Percentiles rank a stretch among this genome's conserved stretches.
These are phyloP conservation scores for Globia sparganii DNA, from an alignment of 2,888 invertebrate species.

Conservation along the genomic window DNA sequence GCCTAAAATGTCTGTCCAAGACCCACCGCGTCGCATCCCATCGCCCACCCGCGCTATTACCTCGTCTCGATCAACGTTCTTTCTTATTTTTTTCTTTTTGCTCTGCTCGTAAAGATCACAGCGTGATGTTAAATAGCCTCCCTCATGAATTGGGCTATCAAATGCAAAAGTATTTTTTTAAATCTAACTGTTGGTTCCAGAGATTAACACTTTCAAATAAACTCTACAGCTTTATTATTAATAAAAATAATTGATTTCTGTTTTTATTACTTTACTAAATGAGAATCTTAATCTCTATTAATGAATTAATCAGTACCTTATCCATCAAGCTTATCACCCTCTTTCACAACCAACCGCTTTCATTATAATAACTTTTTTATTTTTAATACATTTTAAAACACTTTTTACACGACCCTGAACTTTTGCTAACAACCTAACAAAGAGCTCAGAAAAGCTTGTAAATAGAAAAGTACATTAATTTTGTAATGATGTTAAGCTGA, in stretches of 20 bases:
- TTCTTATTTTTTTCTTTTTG: no score
- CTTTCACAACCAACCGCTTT: conserved; percentile 10
- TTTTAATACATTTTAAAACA: conserved; percentile 36
- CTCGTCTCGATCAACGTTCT: no score
- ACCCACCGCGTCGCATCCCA: no score
- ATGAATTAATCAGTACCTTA: conserved; percentile 43
- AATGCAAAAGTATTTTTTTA: no score
- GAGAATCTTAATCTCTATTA: not conserved
- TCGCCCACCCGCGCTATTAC: no score
- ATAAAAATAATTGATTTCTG: not conserved
- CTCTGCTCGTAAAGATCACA: no score
- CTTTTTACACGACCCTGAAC: conserved; percentile 38
- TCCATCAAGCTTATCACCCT: conserved; percentile 41
- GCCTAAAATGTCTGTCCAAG: no score
- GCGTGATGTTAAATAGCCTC: no score
- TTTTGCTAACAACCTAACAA: conserved; percentile 28
- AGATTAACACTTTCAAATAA: no score
- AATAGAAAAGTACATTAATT: conserved; percentile 25
- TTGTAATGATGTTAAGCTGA: conserved; percentile 11
- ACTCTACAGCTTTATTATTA: no score
- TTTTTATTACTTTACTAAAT: conserved; percentile 5
- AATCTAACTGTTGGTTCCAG: no score
- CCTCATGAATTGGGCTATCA: no score
- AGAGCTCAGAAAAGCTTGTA: conserved; percentile 11
- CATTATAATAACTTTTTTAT: conserved; percentile 39